phyloP scores from a whole-genome alignment of 2,113 vertebrate species.

The Plestiodon gilberti region DNA sequence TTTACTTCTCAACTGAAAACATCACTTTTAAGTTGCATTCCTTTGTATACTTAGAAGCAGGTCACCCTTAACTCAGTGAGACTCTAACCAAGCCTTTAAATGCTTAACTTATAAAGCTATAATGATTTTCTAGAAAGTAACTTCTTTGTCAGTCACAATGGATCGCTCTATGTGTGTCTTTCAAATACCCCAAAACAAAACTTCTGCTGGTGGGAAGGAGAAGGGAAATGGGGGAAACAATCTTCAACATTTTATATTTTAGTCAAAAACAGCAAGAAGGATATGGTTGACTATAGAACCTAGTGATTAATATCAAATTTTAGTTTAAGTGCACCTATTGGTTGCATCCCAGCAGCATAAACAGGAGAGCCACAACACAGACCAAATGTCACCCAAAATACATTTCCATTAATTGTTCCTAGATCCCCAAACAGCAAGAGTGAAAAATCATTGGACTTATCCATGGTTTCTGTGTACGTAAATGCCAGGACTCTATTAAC shows the following conservation, averaged over 20 bases:
- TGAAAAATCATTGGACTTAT: not conserved
- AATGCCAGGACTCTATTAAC: not conserved
- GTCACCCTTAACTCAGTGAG: not conserved
- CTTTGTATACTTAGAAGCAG: not conserved
- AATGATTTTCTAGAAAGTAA: not conserved
- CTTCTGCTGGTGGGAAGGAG: not conserved
- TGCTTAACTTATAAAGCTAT: not conserved
- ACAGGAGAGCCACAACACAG: not conserved
- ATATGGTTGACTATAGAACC: not conserved
- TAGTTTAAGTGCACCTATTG: not conserved
- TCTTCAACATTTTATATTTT: not conserved
- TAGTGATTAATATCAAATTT: not conserved
- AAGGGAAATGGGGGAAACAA: not conserved
- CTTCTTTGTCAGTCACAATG: too few relatives aligned
- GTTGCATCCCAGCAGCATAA: not conserved
- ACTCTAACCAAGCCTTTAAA: not conserved
- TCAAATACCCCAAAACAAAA: not conserved
- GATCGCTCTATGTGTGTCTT: not conserved
- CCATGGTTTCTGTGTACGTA: not conserved
- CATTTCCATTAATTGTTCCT: not conserved
- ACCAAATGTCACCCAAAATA: not conserved
- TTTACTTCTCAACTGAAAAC: not conserved
- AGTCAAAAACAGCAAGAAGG: not conserved
- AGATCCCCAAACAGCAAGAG: not conserved
- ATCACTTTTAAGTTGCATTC: not conserved